Evolutionary conservation across 1,140 invertebrate species (phyloP), one percentile per base, ranked within the genome.

Genomic region (Andrena cerasifolii): DNA sequence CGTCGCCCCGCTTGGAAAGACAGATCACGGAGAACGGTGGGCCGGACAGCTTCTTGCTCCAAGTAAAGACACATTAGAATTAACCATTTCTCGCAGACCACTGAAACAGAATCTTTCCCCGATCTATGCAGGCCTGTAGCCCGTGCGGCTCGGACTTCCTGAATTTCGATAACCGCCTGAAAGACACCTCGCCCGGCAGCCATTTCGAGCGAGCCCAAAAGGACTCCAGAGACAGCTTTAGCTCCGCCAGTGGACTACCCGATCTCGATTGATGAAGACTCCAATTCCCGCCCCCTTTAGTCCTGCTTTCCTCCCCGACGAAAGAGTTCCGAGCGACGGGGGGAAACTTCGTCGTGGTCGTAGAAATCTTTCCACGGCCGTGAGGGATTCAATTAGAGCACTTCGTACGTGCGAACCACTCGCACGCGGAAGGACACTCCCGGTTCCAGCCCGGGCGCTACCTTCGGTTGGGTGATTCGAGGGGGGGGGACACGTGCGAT

Each of bases 81-180:
- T 68, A 80, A 84, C 26, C 18, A 47, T 53, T 5, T 3, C 1
- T 1, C 18, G n/a, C 31, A 56, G 26, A 54, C n/a, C 36, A 16
- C 43, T 62, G 63, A 68, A 61, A 80, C 70, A 82, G 59, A 84
- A 87, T 40, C 28, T 83, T 82, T 85, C 28, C 61, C 40, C 53
- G 36, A 77, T 74, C 28, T 71, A 10, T 24, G 28, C 59, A 87
- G 88, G 83, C 87, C 12, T 86, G 82, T 66, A 89, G 88, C 51
- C 86, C 87, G 33, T 86, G 86, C 68, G 79, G 61, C 14, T 62
- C 83, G 6, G 84, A 89, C 75, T 89, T 87, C 59, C 73, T 89
- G 62, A 87, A 84, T 79, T 86, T 88, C 61, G 86, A 85, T 63
- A 87, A 84, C 68, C 86, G 80, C n/a, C 26, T 82, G 26, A 86